A percentile compares a stretch with the other conserved stretches of the same genome.
phyloP scores from a whole-genome alignment of 2,888 invertebrate genomes.

The Himalopsyche anomala region DNA sequence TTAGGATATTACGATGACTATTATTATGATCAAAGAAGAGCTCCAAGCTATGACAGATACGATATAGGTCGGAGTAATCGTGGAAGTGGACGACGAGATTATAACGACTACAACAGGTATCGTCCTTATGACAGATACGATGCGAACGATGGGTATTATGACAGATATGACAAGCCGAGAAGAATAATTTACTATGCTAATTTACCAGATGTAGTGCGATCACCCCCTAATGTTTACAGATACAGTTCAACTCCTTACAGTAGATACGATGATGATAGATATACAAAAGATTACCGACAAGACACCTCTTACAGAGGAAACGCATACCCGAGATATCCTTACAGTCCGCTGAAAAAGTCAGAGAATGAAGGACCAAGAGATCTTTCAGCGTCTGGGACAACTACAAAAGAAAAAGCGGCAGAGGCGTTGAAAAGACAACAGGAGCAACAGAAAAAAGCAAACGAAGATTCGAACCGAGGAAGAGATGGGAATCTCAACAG shows the following conservation, averaged over 20 bases:
- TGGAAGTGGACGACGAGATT: constrained; percentile 60
- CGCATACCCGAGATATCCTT: constrained; percentile 70
- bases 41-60: constrained; percentile 69
- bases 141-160: constrained; percentile 66
- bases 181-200: constrained; percentile 84
- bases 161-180: constrained; percentile 76
- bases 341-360: constrained; percentile 72
- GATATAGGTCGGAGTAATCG: constrained; percentile 66
- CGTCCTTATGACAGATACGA: constrained; percentile 71
- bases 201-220: constrained; percentile 81
- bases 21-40: constrained; percentile 69
- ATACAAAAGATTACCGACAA: constrained; percentile 70
- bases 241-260: constrained; percentile 75
- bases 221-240: constrained; percentile 78
- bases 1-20: constrained; percentile 72
- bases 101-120: constrained; percentile 67
- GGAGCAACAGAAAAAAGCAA: constrained; percentile 71
- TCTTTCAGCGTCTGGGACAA: constrained; percentile 72
- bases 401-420: constrained; percentile 72
- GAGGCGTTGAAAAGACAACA: constrained; percentile 73
- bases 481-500: constrained; percentile 71
- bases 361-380: constrained; percentile 75
- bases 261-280: constrained; percentile 71
- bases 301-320: constrained; percentile 69
- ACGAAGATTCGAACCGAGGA: constrained; percentile 70